phyloP scores from a whole-genome alignment of 2,888 invertebrate species.

The Lissonota sp. region DNA sequence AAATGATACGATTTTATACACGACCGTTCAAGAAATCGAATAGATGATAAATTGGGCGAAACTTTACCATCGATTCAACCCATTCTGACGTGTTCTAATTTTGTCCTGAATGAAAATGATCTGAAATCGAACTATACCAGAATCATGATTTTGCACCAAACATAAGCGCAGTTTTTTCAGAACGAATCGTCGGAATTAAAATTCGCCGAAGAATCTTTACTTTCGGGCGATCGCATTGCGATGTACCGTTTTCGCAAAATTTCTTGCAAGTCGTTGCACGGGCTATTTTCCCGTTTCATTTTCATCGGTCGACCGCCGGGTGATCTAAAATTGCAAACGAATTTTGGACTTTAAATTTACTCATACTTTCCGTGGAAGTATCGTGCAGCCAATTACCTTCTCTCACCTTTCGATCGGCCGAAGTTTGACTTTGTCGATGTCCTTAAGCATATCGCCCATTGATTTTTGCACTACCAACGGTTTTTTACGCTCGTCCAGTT shows the following conservation, averaged over 20 bases:
- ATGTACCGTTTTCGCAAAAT: constrained; percentile 80
- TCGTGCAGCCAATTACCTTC: not conserved
- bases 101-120: constrained; percentile 45
- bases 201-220: constrained; percentile 77
- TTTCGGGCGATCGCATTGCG: constrained; percentile 79
- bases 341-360: too few relatives aligned
- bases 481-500: constrained; percentile 76
- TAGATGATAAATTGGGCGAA: constrained; percentile 7
- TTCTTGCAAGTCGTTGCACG: constrained; percentile 82
- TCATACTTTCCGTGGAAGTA: constrained; percentile 3
- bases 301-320: constrained; percentile 79
- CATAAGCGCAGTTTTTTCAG: constrained; percentile 56
- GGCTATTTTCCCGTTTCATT: constrained; percentile 80
- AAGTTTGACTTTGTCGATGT: constrained; percentile 79
- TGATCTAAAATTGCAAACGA: constrained; percentile 72
- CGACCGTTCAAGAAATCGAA: constrained; percentile 14
- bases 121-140: constrained; percentile 44
- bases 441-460: constrained; percentile 80
- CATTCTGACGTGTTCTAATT: constrained; percentile 43
- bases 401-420: constrained; percentile 78
- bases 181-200: constrained; percentile 78
- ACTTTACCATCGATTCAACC: constrained; percentile 7
- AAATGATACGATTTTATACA: constrained; percentile 6
- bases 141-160: constrained; percentile 21
- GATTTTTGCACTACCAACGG: constrained; percentile 77